Evolutionary conservation across 2,113 vertebrate genomes (phyloP).

Genomic region (Nyctibius bracteatus): DNA sequence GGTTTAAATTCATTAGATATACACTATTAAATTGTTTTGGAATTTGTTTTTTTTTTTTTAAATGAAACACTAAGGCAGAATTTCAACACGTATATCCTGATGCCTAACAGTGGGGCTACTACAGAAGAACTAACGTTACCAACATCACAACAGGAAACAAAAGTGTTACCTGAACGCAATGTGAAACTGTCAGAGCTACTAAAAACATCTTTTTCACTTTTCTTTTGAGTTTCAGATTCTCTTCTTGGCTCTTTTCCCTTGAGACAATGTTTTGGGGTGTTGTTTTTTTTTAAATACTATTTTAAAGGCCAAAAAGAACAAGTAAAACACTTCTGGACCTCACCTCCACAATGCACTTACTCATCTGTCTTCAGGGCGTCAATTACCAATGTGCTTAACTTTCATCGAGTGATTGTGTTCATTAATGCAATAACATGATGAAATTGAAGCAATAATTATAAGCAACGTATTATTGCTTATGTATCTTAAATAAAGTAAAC

Average conservation of each 20-base stretch:
- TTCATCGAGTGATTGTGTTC: background rate
- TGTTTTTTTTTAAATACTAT: background rate
- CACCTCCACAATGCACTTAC: background rate
- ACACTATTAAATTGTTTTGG: background rate
- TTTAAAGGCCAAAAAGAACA: background rate
- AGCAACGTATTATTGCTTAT: background rate
- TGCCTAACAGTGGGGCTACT: background rate
- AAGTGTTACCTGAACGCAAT: background rate
- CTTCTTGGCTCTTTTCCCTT: background rate
- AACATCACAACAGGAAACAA: background rate
- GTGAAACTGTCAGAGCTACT: background rate
- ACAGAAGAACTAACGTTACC: background rate
- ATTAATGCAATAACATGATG: background rate
- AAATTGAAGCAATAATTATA: background rate
- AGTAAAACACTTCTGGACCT: background rate
- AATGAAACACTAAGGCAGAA: background rate
- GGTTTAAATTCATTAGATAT: background rate
- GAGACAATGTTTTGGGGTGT: background rate
- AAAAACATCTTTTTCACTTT: rapidly evolving
- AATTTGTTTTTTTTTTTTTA: background rate
- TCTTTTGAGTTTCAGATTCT: background rate
- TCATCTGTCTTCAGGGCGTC: background rate
- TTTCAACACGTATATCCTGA: background rate
- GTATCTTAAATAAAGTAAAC: background rate
- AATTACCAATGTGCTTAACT: background rate